Conservation (phyloP, 1,140 invertebrate species). For the Drosophila tsacasi region DNA sequence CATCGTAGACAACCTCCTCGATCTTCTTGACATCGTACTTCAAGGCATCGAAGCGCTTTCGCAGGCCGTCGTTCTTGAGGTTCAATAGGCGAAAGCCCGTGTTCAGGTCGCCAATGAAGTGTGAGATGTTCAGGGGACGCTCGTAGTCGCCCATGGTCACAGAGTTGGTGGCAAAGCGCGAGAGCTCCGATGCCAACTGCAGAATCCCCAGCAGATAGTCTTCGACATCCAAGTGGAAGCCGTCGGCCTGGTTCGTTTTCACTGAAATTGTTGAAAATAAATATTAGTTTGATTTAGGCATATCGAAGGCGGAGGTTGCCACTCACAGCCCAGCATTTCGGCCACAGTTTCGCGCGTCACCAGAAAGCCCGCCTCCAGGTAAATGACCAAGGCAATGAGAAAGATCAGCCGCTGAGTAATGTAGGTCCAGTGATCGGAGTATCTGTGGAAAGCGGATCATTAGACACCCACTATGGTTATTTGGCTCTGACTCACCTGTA, state of each 20-base stretch:
- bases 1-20: slow-evolving; percentile 97
- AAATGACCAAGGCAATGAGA: slow-evolving; percentile 91
- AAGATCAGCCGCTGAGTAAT: slow-evolving; percentile 93
- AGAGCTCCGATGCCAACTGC: slow-evolving; percentile 92
- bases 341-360: slow-evolving; percentile 91
- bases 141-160: slow-evolving; percentile 94
- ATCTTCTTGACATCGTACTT: slow-evolving; percentile 98
- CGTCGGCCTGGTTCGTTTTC: slow-evolving; percentile 87
- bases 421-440: slow-evolving; percentile 94
- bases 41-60: slow-evolving; percentile 95
- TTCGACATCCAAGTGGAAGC: slow-evolving; percentile 95
- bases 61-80: slow-evolving; percentile 95
- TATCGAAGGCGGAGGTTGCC: too few relatives aligned
- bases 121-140: slow-evolving; percentile 92
- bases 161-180: slow-evolving; percentile 94
- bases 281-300: neutral
- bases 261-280: slow-evolving; percentile 85
- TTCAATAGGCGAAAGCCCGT: slow-evolving; percentile 95
- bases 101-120: slow-evolving; percentile 94
- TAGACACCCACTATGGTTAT: slow-evolving; percentile 76
- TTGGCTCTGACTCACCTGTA: slow-evolving; percentile 86
- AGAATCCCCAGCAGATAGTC: slow-evolving; percentile 95
- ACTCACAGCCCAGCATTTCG: slow-evolving; percentile 91
- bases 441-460: slow-evolving; percentile 86
- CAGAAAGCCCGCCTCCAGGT: slow-evolving; percentile 91